A percentile compares a stretch with the other conserved stretches of the same genome.
These are phyloP conservation scores for Micropoecilia bifurca DNA, from an alignment of 2,797 vertebrate genomes.

Conservation along the genomic window DNA sequence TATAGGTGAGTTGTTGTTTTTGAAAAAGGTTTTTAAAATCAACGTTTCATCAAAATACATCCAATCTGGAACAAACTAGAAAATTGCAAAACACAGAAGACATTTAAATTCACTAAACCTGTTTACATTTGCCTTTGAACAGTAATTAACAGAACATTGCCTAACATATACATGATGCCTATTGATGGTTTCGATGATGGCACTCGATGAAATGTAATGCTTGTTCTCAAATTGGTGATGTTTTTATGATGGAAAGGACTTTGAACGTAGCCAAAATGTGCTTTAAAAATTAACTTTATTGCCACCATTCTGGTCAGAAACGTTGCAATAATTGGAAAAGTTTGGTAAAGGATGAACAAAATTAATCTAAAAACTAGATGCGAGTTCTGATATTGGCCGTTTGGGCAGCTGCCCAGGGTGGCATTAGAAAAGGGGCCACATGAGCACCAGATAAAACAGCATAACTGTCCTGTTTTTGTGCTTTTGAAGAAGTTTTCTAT, in stretches of 20 bases:
- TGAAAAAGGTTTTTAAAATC: neutral
- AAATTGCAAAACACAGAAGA: too few species aligned
- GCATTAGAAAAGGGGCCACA: neutral
- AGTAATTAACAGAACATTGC: too few species aligned
- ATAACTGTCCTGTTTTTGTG: neutral
- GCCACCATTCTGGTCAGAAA: neutral
- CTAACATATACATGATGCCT: too few species aligned
- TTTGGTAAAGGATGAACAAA: neutral
- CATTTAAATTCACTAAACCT: too few species aligned
- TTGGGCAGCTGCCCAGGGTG: neutral
- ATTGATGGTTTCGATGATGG: too few species aligned
- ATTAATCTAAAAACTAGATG: neutral
- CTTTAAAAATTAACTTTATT: too few species aligned
- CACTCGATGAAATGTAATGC: too few species aligned
- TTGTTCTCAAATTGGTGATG: too few species aligned
- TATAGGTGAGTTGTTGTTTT: constrained; percentile 75
- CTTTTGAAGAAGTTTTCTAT: neutral
- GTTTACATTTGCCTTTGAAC: too few species aligned
- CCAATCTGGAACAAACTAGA: too few species aligned
- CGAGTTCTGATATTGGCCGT: neutral
- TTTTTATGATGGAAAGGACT: too few species aligned
- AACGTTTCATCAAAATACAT: neutral
- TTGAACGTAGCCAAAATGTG: too few species aligned
- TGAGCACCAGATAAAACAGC: neutral
- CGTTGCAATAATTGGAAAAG: neutral